phyloP scores from a whole-genome alignment of 1,140 invertebrate species.

The Diuraphis noxia region DNA sequence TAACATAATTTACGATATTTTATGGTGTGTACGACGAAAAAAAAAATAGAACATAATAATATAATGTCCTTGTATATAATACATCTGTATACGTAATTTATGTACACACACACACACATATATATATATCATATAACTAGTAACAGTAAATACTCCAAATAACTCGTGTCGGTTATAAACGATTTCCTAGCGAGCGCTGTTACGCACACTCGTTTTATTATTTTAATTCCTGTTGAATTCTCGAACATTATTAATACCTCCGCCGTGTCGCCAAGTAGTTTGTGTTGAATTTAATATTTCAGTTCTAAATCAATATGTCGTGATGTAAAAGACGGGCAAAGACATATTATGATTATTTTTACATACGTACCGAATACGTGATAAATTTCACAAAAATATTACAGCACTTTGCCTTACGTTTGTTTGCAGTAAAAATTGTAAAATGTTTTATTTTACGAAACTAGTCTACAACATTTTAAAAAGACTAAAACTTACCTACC shows the following conservation, averaged over 20 bases:
- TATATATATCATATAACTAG: not conserved
- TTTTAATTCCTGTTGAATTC: not conserved
- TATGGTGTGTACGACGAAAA: not conserved
- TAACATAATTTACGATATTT: conserved; percentile 38
- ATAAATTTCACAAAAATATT: not conserved
- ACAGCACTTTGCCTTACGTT: not conserved
- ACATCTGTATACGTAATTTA: not conserved
- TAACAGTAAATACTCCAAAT: not conserved
- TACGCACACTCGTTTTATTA: not conserved
- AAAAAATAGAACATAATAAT: conserved; percentile 10
- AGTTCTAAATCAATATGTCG: not conserved
- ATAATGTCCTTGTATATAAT: not conserved
- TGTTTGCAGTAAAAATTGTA: no score
- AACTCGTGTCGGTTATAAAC: not conserved
- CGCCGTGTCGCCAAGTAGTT: no score
- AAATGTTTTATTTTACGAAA: not conserved
- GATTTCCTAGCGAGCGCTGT: not conserved
- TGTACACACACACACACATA: not conserved
- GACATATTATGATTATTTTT: no score
- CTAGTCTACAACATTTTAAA: not conserved
- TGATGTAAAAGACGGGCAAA: not conserved
- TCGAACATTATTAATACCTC: not conserved
- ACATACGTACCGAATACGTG: not conserved
- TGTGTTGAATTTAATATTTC: not conserved
- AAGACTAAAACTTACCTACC: not conserved